Conservation (phyloP, 1,140 invertebrate genomes). For the Lepidurus arcticus region DNA sequence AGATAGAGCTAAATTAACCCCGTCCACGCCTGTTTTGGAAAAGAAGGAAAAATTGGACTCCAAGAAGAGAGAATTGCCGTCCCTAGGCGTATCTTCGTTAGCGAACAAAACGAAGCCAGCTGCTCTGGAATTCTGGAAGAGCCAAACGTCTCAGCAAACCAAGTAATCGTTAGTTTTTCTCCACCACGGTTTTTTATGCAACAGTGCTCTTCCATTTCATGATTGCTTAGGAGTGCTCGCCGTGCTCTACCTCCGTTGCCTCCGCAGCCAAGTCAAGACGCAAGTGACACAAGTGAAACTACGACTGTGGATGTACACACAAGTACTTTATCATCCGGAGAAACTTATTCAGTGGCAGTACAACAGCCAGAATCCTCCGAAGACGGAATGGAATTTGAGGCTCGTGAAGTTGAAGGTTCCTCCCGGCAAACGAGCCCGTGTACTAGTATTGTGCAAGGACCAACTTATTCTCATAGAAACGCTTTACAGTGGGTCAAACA, state of each 20-base stretch:
- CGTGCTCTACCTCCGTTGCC: not conserved
- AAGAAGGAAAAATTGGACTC: not conserved
- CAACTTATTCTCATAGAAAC: conserved; percentile 32
- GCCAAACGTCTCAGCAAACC: conserved; percentile 7
- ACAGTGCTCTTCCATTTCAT: not conserved
- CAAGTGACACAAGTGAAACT: not conserved
- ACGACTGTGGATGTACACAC: not conserved
- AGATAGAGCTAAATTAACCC: not conserved
- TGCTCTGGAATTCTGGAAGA: conserved; percentile 41
- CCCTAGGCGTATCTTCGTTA: conserved; percentile 30
- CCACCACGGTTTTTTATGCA: not conserved
- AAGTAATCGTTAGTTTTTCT: not conserved
- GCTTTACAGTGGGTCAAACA: conserved; percentile 35
- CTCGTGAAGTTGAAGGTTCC: conserved; percentile 38
- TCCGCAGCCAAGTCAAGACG: not conserved
- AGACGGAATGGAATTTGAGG: conserved; percentile 24
- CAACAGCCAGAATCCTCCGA: not conserved
- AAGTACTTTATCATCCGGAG: not conserved
- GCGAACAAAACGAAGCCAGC: conserved; percentile 35
- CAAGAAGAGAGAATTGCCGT: conserved; percentile 29
- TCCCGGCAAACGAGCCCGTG: conserved; percentile 39
- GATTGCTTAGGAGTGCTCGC: not conserved
- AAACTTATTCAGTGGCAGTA: not conserved
- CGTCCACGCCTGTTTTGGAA: not conserved
- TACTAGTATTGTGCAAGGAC: conserved; percentile 37